Evolutionary conservation across 2,888 invertebrate species (phyloP).

Genomic region (Hydrotaea cyrtoneurina): DNA sequence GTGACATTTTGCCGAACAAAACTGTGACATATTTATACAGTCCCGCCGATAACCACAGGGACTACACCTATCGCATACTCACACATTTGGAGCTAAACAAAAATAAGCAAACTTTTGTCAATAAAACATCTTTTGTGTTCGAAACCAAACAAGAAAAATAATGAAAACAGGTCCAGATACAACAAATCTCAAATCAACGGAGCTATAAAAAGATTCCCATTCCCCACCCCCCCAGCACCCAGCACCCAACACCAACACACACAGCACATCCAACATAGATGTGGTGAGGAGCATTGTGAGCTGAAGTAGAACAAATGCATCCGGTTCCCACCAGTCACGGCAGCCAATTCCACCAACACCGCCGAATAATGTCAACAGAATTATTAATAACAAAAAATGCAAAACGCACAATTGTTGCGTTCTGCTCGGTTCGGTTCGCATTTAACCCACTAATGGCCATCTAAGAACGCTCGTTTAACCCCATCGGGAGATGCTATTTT

Average conservation of each 20-base stretch:
- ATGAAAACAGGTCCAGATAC: conserved; percentile 40
- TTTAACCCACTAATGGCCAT: conserved; percentile 18
- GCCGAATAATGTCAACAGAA: conserved; percentile 27
- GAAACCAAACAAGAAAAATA: background rate
- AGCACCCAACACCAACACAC: background rate
- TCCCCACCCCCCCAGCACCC: background rate
- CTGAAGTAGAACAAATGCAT: conserved; percentile 40
- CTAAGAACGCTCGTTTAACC: background rate
- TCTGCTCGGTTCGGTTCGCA: background rate
- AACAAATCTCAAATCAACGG: conserved; percentile 12
- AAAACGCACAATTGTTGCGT: conserved; percentile 6
- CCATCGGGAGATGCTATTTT: background rate
- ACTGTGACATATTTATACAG: conserved; percentile 2
- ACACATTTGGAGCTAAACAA: background rate
- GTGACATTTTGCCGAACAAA: conserved; percentile 41
- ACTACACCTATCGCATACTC: background rate
- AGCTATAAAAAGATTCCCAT: conserved; percentile 15
- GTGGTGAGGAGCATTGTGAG: background rate
- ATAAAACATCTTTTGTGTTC: conserved; percentile 34
- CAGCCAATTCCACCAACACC: background rate
- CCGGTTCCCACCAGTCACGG: conserved; percentile 36
- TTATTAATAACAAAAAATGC: conserved; percentile 39
- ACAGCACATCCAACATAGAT: background rate
- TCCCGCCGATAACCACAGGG: background rate
- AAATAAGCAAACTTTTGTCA: conserved; percentile 22